Evolutionary conservation across 2,113 vertebrate species (phyloP), one percentile per base, ranked within the genome.

Genomic region (Chascanopsetta lugubris): DNA sequence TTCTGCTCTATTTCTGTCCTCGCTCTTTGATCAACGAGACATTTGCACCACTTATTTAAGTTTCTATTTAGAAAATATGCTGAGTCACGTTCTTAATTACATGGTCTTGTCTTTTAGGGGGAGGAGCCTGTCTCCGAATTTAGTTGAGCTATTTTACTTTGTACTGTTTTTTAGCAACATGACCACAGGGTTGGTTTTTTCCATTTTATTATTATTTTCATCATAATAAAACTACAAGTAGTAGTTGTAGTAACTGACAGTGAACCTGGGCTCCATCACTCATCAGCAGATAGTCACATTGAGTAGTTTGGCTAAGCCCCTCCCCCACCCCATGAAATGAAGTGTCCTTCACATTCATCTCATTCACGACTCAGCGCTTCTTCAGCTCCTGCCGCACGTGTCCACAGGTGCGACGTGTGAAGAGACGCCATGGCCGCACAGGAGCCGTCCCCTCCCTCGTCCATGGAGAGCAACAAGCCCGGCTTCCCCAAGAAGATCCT

Each of bases 401-500:
- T 32, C 4, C 7, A n/a, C 50, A 89, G 88, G 85, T 82, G 77
- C 55, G 72, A 83, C 78, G 82, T 61, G 81, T 84, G 78, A 83
- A 80, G 72, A 81, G 86, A 81, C 80, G 72, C 75, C 66, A 92
- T 92, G 90, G 90, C 88, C 72, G 71, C 94, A 46, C 93, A 94
- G 82, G 93, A 94, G 20, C 90, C 90, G 30, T 95, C 93, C 46
- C 95, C 95, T 0, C 95, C 95, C 0, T 85, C 93, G 61, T 96
- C 95, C 62, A 87, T 96, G 77, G 95, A 96, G 51, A 83, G 93
- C 58, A 93, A 92, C 71, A 95, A 94, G 77, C 94, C 94, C 0
- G 96, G 96, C 29, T 97, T 96, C 87, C 93, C 95, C 13, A 96
- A 92, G 89, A 93, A 93, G 73, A 95, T 98, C 58, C 89, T 98